Conservation (phyloP, 2,888 invertebrate genomes). For the Smittia aterrima region DNA sequence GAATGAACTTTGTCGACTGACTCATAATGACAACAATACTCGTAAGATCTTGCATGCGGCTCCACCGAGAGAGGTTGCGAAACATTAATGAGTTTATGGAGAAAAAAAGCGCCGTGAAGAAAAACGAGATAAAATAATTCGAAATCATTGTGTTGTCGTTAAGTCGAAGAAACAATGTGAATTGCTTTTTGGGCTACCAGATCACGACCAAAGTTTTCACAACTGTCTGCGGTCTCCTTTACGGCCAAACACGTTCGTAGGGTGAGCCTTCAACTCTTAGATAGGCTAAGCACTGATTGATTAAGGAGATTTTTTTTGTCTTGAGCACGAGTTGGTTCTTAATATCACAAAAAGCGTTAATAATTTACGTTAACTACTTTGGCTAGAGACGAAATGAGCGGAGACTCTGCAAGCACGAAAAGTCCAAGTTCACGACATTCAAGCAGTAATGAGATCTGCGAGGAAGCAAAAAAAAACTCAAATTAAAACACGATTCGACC, state of each 20-base stretch:
- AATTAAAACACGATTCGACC: not conserved
- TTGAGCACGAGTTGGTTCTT: not conserved
- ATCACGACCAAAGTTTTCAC: not conserved
- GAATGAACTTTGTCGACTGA: not conserved
- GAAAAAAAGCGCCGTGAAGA: too few relatives aligned
- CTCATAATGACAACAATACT: not conserved
- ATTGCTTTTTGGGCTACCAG: not conserved
- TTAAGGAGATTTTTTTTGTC: not conserved
- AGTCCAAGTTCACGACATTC: not conserved
- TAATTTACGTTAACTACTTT: not conserved
- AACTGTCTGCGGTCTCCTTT: not conserved
- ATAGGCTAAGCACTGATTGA: not conserved
- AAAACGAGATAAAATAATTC: not conserved
- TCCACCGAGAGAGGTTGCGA: not conserved
- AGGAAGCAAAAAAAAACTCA: not conserved
- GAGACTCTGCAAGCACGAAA: not conserved
- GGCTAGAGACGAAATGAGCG: not conserved
- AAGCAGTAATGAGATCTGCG: not conserved
- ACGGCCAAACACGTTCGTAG: not conserved
- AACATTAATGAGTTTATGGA: not conserved
- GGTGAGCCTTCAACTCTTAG: not conserved
- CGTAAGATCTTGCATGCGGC: not conserved
- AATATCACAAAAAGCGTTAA: constrained; percentile 2
- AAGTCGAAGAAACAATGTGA: not conserved
- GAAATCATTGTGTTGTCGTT: not conserved